Evolutionary conservation across 2,113 vertebrate species (phyloP).

Genomic region (Vulpes ferrilata): DNA sequence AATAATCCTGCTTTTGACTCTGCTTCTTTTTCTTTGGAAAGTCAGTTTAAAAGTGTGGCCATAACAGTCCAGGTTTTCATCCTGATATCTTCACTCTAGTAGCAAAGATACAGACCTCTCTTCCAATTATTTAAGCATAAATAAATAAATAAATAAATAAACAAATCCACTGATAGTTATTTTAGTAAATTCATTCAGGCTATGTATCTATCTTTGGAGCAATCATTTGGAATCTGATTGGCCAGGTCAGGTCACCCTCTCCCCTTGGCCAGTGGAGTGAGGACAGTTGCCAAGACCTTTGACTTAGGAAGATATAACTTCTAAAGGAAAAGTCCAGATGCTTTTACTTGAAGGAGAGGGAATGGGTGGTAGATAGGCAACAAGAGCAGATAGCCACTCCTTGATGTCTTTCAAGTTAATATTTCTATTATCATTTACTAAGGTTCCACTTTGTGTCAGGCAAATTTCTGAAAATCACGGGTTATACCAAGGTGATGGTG

Average conservation of each 20-base stretch:
- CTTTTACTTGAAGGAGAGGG: not conserved
- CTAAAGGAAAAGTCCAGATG: not conserved
- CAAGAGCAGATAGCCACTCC: not conserved
- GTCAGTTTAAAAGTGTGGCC: not conserved
- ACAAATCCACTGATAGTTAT: not conserved
- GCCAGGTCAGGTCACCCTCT: not conserved
- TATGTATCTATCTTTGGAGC: not conserved
- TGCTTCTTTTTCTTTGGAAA: not conserved
- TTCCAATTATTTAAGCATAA: slow-evolving; percentile 2
- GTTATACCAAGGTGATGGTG: not conserved
- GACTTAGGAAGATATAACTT: not conserved
- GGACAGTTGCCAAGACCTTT: not conserved
- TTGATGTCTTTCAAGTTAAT: not conserved
- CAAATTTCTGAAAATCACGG: not conserved
- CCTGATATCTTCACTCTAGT: not conserved
- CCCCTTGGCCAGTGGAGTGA: not conserved
- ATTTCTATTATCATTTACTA: not conserved
- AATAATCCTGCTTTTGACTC: not conserved
- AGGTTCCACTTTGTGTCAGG: not conserved
- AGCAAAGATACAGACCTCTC: not conserved
- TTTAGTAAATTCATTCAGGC: not conserved
- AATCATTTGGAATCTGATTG: not conserved
- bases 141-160: not conserved
- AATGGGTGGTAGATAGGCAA: not conserved
- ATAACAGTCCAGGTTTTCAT: not conserved